Conservation (phyloP, 2,797 vertebrate species). For the Spondyliosoma cantharus region DNA sequence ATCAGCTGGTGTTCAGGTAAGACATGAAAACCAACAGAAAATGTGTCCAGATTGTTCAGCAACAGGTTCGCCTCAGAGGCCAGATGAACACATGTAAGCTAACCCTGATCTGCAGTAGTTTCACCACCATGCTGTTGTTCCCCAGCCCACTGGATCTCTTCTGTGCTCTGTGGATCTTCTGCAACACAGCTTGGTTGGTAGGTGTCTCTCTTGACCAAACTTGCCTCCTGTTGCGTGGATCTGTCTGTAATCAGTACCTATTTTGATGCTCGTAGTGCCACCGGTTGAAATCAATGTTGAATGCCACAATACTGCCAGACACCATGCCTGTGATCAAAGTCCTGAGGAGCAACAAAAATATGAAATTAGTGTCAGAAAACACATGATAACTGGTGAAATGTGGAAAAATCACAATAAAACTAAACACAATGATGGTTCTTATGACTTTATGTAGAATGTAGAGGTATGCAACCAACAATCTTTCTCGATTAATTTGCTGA, state of each 20-base stretch:
- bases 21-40: slow-evolving; percentile 50
- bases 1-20: slow-evolving; percentile 53
- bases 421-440: background rate
- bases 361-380: slow-evolving; percentile 1
- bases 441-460: background rate
- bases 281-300: slow-evolving; percentile 99
- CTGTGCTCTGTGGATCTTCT: slow-evolving; percentile 26
- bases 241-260: slow-evolving; percentile 87
- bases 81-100: slow-evolving; percentile 35
- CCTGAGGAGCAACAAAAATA: slow-evolving; percentile 80
- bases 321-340: slow-evolving; percentile 99
- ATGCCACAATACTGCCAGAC: slow-evolving; percentile 98
- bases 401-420: background rate
- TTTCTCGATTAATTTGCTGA: no score
- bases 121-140: slow-evolving; percentile 10
- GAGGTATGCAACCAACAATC: no score
- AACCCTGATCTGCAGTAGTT: slow-evolving; percentile 25
- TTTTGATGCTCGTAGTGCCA: slow-evolving; percentile 99
- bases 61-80: slow-evolving; percentile 20
- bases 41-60: slow-evolving; percentile 44
- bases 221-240: background rate
- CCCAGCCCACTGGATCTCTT: slow-evolving; percentile 11
- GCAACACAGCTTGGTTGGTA: slow-evolving; percentile 12
- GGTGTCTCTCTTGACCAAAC: slow-evolving; percentile 7
- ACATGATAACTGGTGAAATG: background rate